phyloP scores from a whole-genome alignment of 2,113 vertebrate species.

The Numida meleagris region DNA sequence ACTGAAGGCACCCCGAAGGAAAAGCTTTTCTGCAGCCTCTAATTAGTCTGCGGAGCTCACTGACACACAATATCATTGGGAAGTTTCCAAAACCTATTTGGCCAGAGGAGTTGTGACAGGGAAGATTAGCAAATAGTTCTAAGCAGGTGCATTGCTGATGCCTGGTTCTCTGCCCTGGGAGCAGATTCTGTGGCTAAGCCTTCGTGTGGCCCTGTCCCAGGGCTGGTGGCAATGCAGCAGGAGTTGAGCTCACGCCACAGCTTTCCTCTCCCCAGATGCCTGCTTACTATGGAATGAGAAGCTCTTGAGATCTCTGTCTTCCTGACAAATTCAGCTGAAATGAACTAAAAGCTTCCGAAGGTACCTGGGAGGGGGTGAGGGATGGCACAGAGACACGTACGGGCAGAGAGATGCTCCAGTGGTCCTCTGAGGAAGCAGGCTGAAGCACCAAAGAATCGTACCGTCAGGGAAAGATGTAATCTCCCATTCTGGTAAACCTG shows the following conservation, averaged over 20 bases:
- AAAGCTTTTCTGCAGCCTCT: slow-evolving; percentile 17
- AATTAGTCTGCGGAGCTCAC: slow-evolving; percentile 40
- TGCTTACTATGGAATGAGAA: background rate
- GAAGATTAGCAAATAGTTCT: background rate
- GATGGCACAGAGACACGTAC: background rate
- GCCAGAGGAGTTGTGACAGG: rapidly evolving
- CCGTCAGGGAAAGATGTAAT: background rate
- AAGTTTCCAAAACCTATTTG: slow-evolving; percentile 32
- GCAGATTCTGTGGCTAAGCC: rapidly evolving
- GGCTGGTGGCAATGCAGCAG: background rate
- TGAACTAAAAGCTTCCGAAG: background rate
- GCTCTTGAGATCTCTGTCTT: background rate
- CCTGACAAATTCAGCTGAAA: background rate
- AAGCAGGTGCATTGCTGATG: background rate
- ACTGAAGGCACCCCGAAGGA: slow-evolving; percentile 7
- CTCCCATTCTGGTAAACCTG: background rate
- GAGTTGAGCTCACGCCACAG: rapidly evolving
- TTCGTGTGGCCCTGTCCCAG: background rate
- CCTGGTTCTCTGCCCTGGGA: background rate
- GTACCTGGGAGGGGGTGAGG: background rate
- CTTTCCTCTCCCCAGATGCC: background rate
- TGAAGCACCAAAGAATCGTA: background rate
- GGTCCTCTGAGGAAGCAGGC: background rate
- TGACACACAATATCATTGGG: background rate
- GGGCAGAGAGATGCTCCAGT: background rate